These are phyloP conservation scores for Xestoiulus laeticollis DNA, from an alignment of 2,888 invertebrate species.

Conservation along the genomic window DNA sequence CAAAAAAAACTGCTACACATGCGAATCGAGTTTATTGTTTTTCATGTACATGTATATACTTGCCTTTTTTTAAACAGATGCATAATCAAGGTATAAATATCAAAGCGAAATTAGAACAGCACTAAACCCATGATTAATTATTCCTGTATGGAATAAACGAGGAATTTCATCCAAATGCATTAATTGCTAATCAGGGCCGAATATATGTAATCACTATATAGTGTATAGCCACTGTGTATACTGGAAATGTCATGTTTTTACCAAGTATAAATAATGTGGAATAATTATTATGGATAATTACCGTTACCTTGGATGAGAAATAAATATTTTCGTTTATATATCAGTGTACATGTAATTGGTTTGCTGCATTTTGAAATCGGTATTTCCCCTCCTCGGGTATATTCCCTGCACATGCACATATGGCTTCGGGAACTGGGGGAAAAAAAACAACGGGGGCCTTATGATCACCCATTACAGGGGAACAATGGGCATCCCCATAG, in stretches of 20 bases:
- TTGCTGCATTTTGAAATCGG: no score
- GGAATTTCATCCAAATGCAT: not conserved
- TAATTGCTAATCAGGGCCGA: not conserved
- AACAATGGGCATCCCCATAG: not conserved
- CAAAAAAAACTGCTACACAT: no score
- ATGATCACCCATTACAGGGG: conserved; percentile 41
- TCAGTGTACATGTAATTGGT: no score
- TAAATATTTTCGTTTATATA: conserved; percentile 27
- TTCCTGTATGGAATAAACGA: not conserved
- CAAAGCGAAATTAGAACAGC: not conserved
- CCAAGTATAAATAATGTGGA: not conserved
- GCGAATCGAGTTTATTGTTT: not conserved
- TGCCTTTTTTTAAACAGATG: not conserved
- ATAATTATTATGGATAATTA: not conserved
- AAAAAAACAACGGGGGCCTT: conserved; percentile 15
- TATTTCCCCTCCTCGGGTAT: not conserved
- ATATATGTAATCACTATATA: not conserved
- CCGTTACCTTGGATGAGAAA: conserved; percentile 8
- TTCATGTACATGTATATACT: not conserved
- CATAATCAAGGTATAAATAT: conserved; percentile 26
- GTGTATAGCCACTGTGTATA: not conserved
- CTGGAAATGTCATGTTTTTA: conserved; percentile 12
- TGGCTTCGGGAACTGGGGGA: not conserved
- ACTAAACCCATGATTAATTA: not conserved
- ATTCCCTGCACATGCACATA: no score